A percentile compares a stretch with the other conserved stretches of the same genome.
These are phyloP conservation scores for Xenopus laevis DNA, from an alignment of 2,113 vertebrate genomes.

Conservation along the genomic window DNA sequence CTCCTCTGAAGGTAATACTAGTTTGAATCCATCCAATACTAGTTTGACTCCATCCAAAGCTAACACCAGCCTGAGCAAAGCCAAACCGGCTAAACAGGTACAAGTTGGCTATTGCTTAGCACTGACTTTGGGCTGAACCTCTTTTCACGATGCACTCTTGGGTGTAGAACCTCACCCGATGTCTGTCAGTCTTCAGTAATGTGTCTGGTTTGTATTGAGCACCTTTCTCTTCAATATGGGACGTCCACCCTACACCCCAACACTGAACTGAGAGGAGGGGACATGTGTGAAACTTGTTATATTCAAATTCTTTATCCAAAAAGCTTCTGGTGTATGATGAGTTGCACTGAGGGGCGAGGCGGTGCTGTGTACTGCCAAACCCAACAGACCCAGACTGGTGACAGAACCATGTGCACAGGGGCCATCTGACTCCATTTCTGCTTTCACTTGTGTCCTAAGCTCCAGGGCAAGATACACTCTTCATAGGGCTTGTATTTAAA, in stretches of 20 bases:
- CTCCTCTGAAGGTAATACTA: constrained; percentile 57
- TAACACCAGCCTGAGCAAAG: constrained; percentile 69
- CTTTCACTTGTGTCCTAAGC: not conserved
- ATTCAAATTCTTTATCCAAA: not conserved
- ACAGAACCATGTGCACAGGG: constrained; percentile 64
- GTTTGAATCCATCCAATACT: constrained; percentile 65
- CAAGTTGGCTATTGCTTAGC: constrained; percentile 1
- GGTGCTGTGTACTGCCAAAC: constrained; percentile 52
- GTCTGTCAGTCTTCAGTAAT: not conserved
- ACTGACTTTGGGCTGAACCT: not conserved
- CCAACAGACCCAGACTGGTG: constrained; percentile 51
- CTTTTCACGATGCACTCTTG: constrained; percentile 3
- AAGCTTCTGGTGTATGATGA: constrained; percentile 58
- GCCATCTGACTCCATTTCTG: constrained; percentile 61
- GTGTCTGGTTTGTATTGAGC: too few species aligned
- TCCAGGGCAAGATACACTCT: too few species aligned
- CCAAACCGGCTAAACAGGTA: constrained; percentile 71
- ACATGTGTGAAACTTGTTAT: too few species aligned
- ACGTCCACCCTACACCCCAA: too few species aligned
- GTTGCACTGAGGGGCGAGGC: constrained; percentile 56
- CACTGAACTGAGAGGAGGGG: too few species aligned
- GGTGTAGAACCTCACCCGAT: not conserved
- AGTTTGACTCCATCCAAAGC: constrained; percentile 66
- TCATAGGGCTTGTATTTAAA: too few species aligned
- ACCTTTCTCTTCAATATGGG: too few species aligned